Evolutionary conservation across 2,888 invertebrate genomes (phyloP), one percentile per base, ranked within the genome.

Genomic region (Lumbricus terrestris): DNA sequence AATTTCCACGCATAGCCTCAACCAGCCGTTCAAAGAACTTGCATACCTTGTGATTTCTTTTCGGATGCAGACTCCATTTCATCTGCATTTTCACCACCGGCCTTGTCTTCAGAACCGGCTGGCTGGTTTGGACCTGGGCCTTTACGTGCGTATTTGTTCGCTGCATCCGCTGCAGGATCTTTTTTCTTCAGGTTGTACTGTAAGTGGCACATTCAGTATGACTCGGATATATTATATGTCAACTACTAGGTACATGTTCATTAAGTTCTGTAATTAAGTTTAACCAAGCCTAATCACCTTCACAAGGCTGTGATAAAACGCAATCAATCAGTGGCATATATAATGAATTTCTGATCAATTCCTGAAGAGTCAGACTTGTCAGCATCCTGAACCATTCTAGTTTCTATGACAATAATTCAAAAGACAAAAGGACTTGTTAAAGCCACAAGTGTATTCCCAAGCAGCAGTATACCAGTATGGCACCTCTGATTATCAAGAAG

Each of bases 141-240:
- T 85, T 85, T 85, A 33, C 85, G 85, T 23, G 85, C 85, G 35
- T 85, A 85, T 15, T 85, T 85, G 85, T 85, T 85, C 8, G 85
- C 33, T 37, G 85, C 35, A 0, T 85, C 85, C 23, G 34, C 85
- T 85, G 85, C 85, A 85, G 85, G 85, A 85, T 85, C 85, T 37
- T 85, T 85, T 37, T 85, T 85, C 85, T 85, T 85, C 34, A 85
- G 85, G 34, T 85, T 85, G 37, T 85, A 85, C 85, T 85, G 37
- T 13, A 85, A 13, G 35, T 23, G 35, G 20, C 29, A 85, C 69
- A 69, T n/a, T 69, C 16, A 69, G n/a, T n/a, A 69, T 69, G 69
- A 11, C n/a, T 69, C 69, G n/a, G n/a, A n/a, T n/a, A n/a, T n/a
- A n/a, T n/a, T n/a, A n/a, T n/a, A n/a, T 69, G 69, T 16, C n/a